A percentile compares a stretch with the other conserved stretches of the same genome.
Conservation (phyloP, 2,113 vertebrate genomes). For the Microcebus griseorufus region DNA sequence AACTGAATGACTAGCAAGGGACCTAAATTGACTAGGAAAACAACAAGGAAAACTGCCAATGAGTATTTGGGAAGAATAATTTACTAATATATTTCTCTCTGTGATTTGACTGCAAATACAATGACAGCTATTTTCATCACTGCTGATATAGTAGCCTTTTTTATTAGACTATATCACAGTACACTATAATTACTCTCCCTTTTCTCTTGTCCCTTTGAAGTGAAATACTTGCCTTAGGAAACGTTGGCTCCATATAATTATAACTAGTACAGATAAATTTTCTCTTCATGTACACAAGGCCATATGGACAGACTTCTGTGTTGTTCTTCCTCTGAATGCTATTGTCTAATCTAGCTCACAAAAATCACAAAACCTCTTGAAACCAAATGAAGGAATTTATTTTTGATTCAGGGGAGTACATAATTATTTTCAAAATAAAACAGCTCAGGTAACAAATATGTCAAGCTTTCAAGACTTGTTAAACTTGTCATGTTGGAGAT, state of each 20-base stretch:
- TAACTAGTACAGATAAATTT: neutral
- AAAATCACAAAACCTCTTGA: neutral
- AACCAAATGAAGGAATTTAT: neutral
- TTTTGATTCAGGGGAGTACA: neutral
- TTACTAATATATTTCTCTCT: conserved; percentile 9
- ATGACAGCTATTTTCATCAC: neutral
- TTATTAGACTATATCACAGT: neutral
- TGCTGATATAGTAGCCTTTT: neutral
- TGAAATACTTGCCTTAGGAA: neutral
- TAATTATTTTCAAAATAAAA: neutral
- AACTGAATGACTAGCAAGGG: neutral
- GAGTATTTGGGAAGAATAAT: neutral
- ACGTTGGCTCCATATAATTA: neutral
- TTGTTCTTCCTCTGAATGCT: neutral
- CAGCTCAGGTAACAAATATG: neutral
- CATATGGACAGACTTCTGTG: neutral
- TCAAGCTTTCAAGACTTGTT: neutral
- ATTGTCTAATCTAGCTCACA: neutral
- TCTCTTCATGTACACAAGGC: neutral
- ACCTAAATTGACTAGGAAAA: conserved; percentile 16
- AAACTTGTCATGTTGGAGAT: neutral
- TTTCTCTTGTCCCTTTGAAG: neutral
- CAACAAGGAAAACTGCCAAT: neutral
- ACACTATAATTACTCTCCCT: neutral
- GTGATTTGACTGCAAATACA: neutral